Conservation (phyloP, 2,888 invertebrate genomes). For the Caenorhabditis doughertyi region DNA sequence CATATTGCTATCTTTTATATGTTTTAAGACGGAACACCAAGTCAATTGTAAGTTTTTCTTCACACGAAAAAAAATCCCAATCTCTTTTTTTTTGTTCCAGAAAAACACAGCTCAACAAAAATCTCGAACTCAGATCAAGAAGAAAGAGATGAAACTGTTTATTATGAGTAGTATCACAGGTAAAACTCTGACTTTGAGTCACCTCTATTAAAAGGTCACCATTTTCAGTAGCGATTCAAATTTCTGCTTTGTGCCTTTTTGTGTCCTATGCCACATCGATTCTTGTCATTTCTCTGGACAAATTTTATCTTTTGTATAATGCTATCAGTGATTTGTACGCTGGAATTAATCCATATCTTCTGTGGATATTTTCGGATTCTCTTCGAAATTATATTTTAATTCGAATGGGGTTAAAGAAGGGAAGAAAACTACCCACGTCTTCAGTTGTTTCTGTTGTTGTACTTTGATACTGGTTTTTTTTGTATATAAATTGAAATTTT, state of each 20-base stretch:
- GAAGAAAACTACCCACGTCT: constrained; percentile 15
- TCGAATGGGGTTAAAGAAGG: constrained; percentile 31
- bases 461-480: not conserved
- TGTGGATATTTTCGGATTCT: constrained; percentile 65
- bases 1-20: constrained; percentile 42
- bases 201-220: not conserved
- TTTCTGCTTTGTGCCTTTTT: constrained; percentile 52
- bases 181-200: not conserved
- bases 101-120: constrained; percentile 39
- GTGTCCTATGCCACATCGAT: constrained; percentile 32
- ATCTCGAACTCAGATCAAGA: constrained; percentile 15
- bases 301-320: constrained; percentile 60
- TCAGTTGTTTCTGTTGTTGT: constrained; percentile 37
- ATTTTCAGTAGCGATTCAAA: constrained; percentile 59
- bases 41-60: constrained; percentile 21
- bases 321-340: constrained; percentile 60
- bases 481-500: not conserved
- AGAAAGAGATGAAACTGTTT: constrained; percentile 49
- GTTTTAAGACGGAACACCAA: constrained; percentile 43
- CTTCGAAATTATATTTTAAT: constrained; percentile 49
- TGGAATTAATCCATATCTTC: constrained; percentile 63
- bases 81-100: too few species aligned
- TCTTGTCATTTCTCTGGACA: constrained; percentile 53
- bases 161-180: constrained; percentile 55
- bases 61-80: too few species aligned